Evolutionary conservation across 1,140 invertebrate species (phyloP).

Genomic region (Melitaea cinxia): DNA sequence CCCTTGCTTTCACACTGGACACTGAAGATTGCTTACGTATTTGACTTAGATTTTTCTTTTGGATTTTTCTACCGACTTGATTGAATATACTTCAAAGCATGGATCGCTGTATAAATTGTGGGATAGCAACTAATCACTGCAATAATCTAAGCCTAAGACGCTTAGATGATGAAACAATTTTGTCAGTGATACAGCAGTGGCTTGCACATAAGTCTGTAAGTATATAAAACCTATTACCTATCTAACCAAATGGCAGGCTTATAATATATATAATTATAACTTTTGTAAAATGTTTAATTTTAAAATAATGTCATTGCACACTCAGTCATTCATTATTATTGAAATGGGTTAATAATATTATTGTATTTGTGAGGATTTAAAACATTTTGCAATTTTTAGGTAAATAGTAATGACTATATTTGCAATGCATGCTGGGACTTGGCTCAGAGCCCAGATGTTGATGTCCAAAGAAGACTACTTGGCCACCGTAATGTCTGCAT

Average conservation of each 20-base stretch:
- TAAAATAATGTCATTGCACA: too few relatives aligned
- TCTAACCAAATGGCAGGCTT: too few relatives aligned
- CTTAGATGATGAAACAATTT: slow-evolving; percentile 15
- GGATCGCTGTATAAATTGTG: slow-evolving; percentile 16
- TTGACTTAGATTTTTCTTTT: slow-evolving; percentile 12
- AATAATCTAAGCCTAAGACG: slow-evolving; percentile 3
- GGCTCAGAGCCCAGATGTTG: too few relatives aligned
- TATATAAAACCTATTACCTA: slow-evolving; percentile 15
- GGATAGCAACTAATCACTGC: slow-evolving; percentile 7
- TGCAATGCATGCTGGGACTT: too few relatives aligned
- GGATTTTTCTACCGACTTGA: slow-evolving; percentile 3
- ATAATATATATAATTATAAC: too few relatives aligned
- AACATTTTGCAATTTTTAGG: too few relatives aligned
- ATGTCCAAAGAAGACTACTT: slow-evolving; percentile 21
- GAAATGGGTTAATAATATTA: slow-evolving; percentile 16
- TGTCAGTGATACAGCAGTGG: slow-evolving; percentile 11
- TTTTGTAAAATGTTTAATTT: too few relatives aligned
- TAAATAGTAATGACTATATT: slow-evolving; percentile 18
- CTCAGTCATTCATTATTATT: too few relatives aligned
- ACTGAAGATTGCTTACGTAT: slow-evolving; percentile 1
- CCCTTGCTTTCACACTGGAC: slow-evolving; percentile 14
- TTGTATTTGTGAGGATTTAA: slow-evolving; percentile 26
- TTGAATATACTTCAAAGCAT: background rate
- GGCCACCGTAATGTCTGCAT: slow-evolving; percentile 30
- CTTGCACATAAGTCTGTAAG: background rate